Base-by-base conservation (phyloP, 2,797 vertebrate genomes). In the Xiphophorus birchmanni region DNA sequence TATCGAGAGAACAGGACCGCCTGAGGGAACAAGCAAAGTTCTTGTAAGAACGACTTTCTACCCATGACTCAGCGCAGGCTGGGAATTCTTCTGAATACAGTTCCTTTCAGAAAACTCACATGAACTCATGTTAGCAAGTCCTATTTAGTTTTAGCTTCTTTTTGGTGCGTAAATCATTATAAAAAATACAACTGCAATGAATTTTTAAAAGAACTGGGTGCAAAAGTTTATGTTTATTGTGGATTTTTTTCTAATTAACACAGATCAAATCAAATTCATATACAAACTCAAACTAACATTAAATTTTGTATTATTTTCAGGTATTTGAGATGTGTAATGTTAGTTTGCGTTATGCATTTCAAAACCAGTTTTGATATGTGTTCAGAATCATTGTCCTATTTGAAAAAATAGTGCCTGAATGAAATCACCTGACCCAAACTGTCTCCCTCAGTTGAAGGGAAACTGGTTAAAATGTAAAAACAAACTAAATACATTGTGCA, bases 1-100 rank as follows among this genome's bases (percentile, higher is more conserved):
- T 92, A 65, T 99, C 99, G 21, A 99, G 94, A 84, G 94, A 97
- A 84, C 86, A 94, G 35, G 97, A 94, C 32, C 95, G 97, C 88
- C 98, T 99, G 88, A 2, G 37, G 74, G 52, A 87, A 79, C 9
- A 54, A 74, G 78, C 12, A 56, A 21, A 65, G 21, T 72, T 76
- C 15, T 56, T 23, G 0, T 65, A 26, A 84, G 1, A 63, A 47
- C n/a, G 52, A 2, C 1, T 75, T 71, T 18, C 32, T 26, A 42
- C 23, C 40, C 40, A 26, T 35, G 48, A 21, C 60, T 65, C 32
- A 32, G 32, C 32, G 11, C 21, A 26, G 63, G 35, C 18, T 10
- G 65, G 18, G 11, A 9, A 40, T 5, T 40, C 37, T 42, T 42
- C 11, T 7, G 17, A 42, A 42, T 37, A 65, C 1, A 23, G 2